phyloP scores from a whole-genome alignment of 2,113 vertebrate genomes.

The Caretta caretta region DNA sequence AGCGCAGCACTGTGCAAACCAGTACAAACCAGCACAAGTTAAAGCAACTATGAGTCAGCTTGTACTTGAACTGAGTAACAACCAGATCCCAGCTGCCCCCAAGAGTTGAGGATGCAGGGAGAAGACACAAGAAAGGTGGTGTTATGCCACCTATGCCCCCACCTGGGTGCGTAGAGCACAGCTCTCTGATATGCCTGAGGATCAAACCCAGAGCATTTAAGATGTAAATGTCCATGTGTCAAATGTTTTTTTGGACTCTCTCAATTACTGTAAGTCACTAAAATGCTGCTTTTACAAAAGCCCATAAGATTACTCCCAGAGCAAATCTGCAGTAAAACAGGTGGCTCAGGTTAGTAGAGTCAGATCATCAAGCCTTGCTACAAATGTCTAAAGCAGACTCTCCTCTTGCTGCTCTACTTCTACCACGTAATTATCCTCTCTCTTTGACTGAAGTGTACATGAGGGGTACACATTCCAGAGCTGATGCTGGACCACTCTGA shows the following conservation, averaged over 20 bases:
- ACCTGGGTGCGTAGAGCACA: not conserved
- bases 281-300: fast-evolving
- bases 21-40: not conserved
- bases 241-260: not conserved
- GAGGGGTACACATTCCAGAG: not conserved
- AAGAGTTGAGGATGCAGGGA: not conserved
- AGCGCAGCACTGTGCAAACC: not conserved
- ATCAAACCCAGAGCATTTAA: no score
- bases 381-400: not conserved
- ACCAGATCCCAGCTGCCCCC: not conserved
- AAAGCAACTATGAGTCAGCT: not conserved
- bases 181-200: no score
- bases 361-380: not conserved
- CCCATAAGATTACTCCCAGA: not conserved
- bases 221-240: not conserved
- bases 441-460: not conserved
- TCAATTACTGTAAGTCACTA: not conserved
- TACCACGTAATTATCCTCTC: slow-evolving; percentile 15
- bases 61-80: not conserved
- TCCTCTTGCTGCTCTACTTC: slow-evolving; percentile 7
- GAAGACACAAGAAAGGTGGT: not conserved
- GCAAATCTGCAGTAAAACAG: fast-evolving
- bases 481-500: not conserved
- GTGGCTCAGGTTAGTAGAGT: not conserved
- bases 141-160: not conserved